Conservation (phyloP, 2,888 invertebrate genomes). For the Acholoe squamosa region DNA sequence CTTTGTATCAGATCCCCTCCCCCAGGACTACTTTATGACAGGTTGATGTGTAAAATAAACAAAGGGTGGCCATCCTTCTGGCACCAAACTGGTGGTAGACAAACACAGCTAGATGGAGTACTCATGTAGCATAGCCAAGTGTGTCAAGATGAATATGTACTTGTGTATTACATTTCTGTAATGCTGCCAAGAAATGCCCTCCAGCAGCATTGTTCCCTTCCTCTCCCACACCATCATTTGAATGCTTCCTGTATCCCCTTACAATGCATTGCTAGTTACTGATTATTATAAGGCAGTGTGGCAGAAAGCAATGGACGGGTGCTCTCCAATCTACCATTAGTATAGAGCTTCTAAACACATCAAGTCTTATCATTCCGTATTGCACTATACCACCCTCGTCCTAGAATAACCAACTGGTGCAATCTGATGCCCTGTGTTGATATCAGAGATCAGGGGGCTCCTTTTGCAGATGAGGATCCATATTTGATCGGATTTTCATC, state of each 20-base stretch:
- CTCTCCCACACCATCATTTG: not conserved
- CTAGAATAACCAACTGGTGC: too few relatives aligned
- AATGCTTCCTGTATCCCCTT: not conserved
- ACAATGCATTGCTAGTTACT: not conserved
- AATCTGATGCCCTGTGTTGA: too few relatives aligned
- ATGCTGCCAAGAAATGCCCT: not conserved
- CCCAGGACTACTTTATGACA: not conserved
- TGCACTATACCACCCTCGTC: too few relatives aligned
- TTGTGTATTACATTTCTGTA: not conserved
- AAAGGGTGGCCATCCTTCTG: not conserved
- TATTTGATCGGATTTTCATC: too few relatives aligned
- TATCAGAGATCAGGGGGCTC: too few relatives aligned
- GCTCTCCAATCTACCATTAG: too few relatives aligned
- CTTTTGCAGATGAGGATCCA: too few relatives aligned
- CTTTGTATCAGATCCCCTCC: not conserved
- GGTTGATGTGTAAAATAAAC: slow-evolving; percentile 19
- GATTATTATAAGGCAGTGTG: too few relatives aligned
- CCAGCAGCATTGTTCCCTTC: not conserved
- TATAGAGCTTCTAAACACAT: too few relatives aligned
- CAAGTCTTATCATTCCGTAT: too few relatives aligned
- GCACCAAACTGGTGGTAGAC: not conserved
- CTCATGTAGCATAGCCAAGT: slow-evolving; percentile 1
- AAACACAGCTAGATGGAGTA: not conserved
- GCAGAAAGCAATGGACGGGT: too few relatives aligned
- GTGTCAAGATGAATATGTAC: slow-evolving; percentile 25